Evolutionary conservation across 2,888 invertebrate genomes (phyloP).

Genomic region (Spisula solida): DNA sequence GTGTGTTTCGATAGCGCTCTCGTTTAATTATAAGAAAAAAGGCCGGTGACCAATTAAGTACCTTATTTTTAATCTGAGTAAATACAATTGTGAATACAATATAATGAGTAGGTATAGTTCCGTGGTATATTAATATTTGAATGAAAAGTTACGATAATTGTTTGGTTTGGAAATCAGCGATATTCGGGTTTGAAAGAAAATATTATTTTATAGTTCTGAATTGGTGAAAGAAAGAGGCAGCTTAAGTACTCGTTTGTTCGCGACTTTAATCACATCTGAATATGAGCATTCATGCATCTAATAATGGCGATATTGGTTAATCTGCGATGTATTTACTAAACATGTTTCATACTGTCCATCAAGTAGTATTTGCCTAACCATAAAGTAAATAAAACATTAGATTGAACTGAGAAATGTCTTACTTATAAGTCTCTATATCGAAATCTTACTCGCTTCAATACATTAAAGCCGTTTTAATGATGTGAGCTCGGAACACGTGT

Average conservation of each 20-base stretch:
- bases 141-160: background rate
- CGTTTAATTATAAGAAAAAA: background rate
- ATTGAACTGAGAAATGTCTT: background rate
- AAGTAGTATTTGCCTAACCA: slow-evolving; percentile 8
- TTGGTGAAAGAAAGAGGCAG: background rate
- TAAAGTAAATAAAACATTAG: background rate
- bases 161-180: background rate
- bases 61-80: background rate
- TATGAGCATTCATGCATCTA: background rate
- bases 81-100: background rate
- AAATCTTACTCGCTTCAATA: background rate
- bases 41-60: background rate
- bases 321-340: background rate
- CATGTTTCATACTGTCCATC: background rate
- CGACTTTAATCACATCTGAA: background rate
- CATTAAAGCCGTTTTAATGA: background rate
- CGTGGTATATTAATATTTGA: background rate
- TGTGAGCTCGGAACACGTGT: background rate
- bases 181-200: slow-evolving; percentile 5
- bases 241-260: background rate
- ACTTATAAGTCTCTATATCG: background rate
- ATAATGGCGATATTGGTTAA: background rate
- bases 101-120: background rate
- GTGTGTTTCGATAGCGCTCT: background rate
- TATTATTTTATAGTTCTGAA: background rate